phyloP scores from a whole-genome alignment of 2,888 invertebrate genomes.

The Tiliacea aurago region DNA sequence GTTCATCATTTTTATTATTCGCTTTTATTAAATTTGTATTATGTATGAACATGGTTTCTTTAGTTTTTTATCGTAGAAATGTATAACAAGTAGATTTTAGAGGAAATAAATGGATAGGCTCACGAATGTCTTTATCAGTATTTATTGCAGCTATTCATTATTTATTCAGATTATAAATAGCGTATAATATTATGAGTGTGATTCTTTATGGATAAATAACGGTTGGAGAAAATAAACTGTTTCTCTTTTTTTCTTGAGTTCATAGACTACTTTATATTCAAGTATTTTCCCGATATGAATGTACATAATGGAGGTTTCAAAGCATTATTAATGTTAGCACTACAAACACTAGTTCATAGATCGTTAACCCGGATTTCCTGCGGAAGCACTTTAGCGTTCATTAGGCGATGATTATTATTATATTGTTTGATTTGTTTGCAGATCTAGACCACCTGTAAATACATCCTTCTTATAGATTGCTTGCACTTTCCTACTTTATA shows the following conservation, averaged over 20 bases:
- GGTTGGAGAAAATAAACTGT: neutral
- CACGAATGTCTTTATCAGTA: constrained; percentile 51
- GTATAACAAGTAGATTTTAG: constrained; percentile 56
- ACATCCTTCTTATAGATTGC: neutral
- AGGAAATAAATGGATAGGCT: constrained; percentile 41
- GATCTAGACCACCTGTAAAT: neutral
- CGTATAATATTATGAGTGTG: constrained; percentile 27
- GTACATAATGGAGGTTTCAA: neutral
- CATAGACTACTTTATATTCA: constrained; percentile 1
- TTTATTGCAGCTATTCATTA: constrained; percentile 58
- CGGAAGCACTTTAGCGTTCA: neutral
- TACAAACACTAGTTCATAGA: constrained; percentile 18
- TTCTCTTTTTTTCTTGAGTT: neutral
- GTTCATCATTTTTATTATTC: constrained; percentile 74
- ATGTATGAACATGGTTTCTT: constrained; percentile 62
- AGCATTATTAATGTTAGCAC: constrained; percentile 1
- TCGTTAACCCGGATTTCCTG: constrained; percentile 34
- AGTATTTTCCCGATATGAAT: constrained; percentile 6
- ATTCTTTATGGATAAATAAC: constrained; percentile 39
- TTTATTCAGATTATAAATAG: constrained; percentile 53
- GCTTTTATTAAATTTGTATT: constrained; percentile 68
- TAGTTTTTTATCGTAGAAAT: constrained; percentile 56
- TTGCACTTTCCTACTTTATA: constrained; percentile 10
- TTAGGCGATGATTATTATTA: neutral
- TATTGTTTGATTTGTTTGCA: constrained; percentile 21